Percentiles rank a stretch among this genome's conserved stretches.
Conservation (phyloP, 2,797 vertebrate genomes). For the Morelia viridis region DNA sequence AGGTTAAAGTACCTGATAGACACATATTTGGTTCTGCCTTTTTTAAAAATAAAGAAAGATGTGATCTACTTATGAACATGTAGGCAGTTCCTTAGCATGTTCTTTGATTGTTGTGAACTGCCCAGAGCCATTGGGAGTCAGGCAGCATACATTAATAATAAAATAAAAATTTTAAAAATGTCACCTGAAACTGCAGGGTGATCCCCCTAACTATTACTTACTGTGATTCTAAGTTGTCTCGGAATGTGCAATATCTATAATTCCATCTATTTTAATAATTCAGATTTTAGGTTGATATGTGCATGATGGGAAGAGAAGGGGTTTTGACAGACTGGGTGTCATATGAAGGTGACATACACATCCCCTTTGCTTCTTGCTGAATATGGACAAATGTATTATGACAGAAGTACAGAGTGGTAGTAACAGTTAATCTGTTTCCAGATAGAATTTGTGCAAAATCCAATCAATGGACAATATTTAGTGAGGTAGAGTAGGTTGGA, state of each 20-base stretch:
- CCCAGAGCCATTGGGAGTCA: not conserved
- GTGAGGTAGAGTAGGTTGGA: conserved; percentile 26
- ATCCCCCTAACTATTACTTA: not conserved
- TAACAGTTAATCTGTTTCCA: conserved; percentile 8
- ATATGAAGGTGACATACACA: not conserved
- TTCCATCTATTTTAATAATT: not conserved
- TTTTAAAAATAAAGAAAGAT: not conserved
- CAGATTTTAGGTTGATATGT: not conserved
- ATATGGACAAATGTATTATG: not conserved
- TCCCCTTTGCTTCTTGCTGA: not conserved
- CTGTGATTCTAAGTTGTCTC: not conserved
- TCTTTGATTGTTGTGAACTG: not conserved
- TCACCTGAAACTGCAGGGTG: not conserved
- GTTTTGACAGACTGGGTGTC: not conserved
- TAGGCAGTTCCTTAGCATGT: not conserved
- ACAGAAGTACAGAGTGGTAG: not conserved
- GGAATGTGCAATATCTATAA: not conserved
- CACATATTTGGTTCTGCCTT: not conserved
- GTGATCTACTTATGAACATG: not conserved
- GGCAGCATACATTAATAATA: not conserved
- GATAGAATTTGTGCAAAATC: conserved; percentile 46
- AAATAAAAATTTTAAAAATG: not conserved
- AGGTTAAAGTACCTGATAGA: not conserved
- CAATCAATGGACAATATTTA: conserved; percentile 46
- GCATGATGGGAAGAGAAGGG: accelerated